These are phyloP conservation scores for Willisornis vidua DNA, from an alignment of 2,113 vertebrate genomes.

Conservation along the genomic window DNA sequence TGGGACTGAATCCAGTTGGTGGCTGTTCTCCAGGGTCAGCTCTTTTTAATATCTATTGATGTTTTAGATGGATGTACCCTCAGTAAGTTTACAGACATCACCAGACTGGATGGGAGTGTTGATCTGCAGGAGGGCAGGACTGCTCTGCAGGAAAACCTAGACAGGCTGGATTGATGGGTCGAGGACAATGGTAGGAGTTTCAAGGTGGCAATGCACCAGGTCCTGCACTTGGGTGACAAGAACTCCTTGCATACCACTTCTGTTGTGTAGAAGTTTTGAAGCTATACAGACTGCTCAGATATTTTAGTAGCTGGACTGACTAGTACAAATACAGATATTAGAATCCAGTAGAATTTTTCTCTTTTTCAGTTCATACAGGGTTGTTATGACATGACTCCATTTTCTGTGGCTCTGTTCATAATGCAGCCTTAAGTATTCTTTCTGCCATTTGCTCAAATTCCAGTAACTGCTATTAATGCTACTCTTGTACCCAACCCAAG, in stretches of 20 bases:
- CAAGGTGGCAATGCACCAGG: background rate
- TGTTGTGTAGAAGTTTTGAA: background rate
- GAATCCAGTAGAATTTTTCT: background rate
- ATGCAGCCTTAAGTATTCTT: background rate
- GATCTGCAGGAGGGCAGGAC: background rate
- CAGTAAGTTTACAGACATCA: background rate
- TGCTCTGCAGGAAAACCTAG: background rate
- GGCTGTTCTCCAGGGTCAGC: background rate
- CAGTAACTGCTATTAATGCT: background rate
- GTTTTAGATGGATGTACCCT: background rate
- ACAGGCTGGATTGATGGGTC: background rate
- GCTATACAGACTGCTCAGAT: background rate
- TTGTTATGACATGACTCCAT: background rate
- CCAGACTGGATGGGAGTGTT: too few species aligned
- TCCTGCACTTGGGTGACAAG: background rate
- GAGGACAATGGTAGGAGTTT: background rate
- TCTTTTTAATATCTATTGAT: background rate
- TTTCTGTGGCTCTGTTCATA: background rate
- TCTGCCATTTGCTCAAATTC: background rate
- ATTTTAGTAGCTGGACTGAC: background rate
- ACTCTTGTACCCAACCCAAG: background rate
- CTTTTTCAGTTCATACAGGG: background rate
- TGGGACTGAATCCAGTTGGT: background rate
- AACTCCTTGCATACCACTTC: background rate
- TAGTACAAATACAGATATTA: background rate